Conservation (phyloP, 2,888 invertebrate genomes). For the Drosophila multiciliata region DNA sequence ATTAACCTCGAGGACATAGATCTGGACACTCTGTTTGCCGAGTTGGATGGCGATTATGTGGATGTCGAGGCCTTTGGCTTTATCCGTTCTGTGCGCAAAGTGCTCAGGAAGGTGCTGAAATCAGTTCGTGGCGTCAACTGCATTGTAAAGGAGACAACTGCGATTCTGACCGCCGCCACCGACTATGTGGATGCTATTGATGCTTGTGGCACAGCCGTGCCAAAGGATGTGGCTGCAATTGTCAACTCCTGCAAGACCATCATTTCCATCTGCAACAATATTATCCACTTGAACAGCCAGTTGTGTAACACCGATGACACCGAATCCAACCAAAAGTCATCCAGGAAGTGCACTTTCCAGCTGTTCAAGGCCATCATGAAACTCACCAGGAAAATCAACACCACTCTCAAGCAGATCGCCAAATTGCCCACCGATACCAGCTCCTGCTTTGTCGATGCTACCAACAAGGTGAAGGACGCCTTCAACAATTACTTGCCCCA, state of each 20-base stretch:
- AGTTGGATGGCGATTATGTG: conserved; percentile 38
- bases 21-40: conserved; percentile 17
- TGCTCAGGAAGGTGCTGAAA: conserved; percentile 22
- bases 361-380: conserved; percentile 20
- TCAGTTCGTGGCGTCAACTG: conserved; percentile 53
- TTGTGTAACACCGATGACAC: conserved; percentile 30
- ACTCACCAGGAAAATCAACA: conserved; percentile 34
- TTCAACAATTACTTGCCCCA: conserved; percentile 50
- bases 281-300: conserved; percentile 35
- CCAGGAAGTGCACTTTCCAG: conserved; percentile 17
- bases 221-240: conserved; percentile 52
- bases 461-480: conserved; percentile 27
- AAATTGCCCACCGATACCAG: conserved; percentile 50
- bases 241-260: conserved; percentile 44
- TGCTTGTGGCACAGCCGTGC: conserved; percentile 42
- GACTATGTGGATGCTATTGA: conserved; percentile 48
- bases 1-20: conserved; percentile 24
- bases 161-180: conserved; percentile 41
- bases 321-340: conserved; percentile 1
- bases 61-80: conserved; percentile 46
- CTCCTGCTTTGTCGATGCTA: conserved; percentile 49
- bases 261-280: conserved; percentile 32
- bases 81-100: conserved; percentile 1
- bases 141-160: conserved; percentile 47
- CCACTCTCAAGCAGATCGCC: conserved; percentile 21